Conservation (phyloP, 2,888 invertebrate genomes). For the Anoncus sp. region DNA sequence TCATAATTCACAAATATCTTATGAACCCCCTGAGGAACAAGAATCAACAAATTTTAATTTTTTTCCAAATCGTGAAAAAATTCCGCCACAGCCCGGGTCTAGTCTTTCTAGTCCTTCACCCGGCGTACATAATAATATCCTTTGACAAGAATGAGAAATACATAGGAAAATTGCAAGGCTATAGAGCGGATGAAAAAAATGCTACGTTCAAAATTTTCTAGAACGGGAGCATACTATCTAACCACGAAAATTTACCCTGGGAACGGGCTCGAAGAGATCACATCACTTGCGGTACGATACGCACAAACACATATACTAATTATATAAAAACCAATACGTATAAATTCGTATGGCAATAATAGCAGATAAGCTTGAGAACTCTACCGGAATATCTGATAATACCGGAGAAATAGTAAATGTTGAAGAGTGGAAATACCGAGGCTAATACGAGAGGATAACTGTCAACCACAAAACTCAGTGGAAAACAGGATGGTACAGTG, state of each 20-base stretch:
- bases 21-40: no score
- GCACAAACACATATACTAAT: neutral
- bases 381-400: neutral
- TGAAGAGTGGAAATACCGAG: constrained; percentile 2
- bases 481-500: constrained; percentile 7
- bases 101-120: no score
- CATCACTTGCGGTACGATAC: neutral
- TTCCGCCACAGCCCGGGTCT: no score
- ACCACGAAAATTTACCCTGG: neutral
- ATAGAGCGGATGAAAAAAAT: neutral
- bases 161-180: neutral
- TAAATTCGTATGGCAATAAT: neutral
- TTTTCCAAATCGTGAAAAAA: no score
- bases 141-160: neutral
- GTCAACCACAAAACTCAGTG: constrained; percentile 14
- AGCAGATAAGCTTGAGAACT: neutral
- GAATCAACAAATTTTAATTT: no score
- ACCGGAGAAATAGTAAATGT: constrained; percentile 9
- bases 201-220: neutral
- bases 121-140: neutral
- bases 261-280: neutral
- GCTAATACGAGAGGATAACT: constrained; percentile 29
- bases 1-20: no score
- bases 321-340: neutral
- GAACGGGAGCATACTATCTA: neutral